Percentiles rank a stretch among this genome's conserved stretches.
Conservation (phyloP, 2,113 vertebrate species). For the Brachyhypopomus gauderio region DNA sequence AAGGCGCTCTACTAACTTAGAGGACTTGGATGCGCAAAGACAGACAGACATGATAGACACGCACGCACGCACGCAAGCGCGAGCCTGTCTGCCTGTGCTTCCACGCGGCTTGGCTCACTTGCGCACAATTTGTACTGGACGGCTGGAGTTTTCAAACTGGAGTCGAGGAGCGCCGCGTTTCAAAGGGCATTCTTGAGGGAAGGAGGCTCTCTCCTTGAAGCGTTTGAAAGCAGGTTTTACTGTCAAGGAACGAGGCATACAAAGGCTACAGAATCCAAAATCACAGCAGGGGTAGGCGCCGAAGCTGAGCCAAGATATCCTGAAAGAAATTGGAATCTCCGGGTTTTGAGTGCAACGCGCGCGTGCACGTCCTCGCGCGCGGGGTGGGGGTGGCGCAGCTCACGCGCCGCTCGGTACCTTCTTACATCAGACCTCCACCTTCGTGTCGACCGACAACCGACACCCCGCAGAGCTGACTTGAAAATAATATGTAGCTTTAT, state of each 20-base stretch:
- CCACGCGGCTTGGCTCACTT: constrained; percentile 37
- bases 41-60: constrained; percentile 7
- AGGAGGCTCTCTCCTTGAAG: constrained; percentile 58
- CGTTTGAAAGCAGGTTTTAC: constrained; percentile 58
- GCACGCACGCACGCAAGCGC: background rate
- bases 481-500: constrained; percentile 43
- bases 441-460: constrained; percentile 40
- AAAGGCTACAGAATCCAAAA: constrained; percentile 54
- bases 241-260: constrained; percentile 46
- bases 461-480: constrained; percentile 43
- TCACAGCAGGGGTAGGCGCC: constrained; percentile 50
- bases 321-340: constrained; percentile 61
- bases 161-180: constrained; percentile 29
- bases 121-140: constrained; percentile 43
- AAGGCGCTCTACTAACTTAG: background rate
- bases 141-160: constrained; percentile 47
- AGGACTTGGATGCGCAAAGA: background rate
- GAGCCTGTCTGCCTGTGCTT: background rate
- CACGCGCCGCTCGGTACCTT: constrained; percentile 38
- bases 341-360: constrained; percentile 33
- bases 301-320: constrained; percentile 59
- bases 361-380: constrained; percentile 2
- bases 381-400: constrained; percentile 5
- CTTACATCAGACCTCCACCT: constrained; percentile 57
- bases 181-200: constrained; percentile 50